phyloP scores from a whole-genome alignment of 2,113 vertebrate genomes.

The Axis porcinus region DNA sequence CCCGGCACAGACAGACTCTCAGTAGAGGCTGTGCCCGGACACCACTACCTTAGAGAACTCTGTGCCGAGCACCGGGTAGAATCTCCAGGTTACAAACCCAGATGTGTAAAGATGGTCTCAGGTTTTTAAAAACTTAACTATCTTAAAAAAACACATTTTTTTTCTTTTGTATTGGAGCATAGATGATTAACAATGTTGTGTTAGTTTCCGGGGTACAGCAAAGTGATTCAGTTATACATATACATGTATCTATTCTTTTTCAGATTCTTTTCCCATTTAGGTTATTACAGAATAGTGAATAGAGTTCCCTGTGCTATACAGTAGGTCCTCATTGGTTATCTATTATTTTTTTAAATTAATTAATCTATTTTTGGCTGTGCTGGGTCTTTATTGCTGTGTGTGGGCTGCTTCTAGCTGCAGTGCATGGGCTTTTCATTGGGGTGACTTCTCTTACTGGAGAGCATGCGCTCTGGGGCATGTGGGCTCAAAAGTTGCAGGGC shows the following conservation, averaged over 20 bases:
- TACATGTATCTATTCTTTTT: not conserved
- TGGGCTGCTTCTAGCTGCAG: not conserved
- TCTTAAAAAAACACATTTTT: not conserved
- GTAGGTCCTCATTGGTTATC: not conserved
- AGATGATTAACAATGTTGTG: not conserved
- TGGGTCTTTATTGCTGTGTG: not conserved
- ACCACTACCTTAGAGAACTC: not conserved
- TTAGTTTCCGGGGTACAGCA: not conserved
- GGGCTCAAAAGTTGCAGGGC: not conserved
- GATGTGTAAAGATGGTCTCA: not conserved
- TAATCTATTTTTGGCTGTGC: not conserved
- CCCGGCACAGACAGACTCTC: not conserved
- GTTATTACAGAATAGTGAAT: not conserved
- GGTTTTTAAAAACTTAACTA: not conserved
- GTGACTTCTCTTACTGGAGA: not conserved
- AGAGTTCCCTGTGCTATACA: not conserved
- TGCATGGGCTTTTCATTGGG: not conserved
- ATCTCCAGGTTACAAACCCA: not conserved
- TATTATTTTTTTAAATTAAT: not conserved
- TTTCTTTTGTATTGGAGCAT: not conserved
- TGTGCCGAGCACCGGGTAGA: not conserved
- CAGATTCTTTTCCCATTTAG: not conserved
- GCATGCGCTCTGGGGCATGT: not conserved
- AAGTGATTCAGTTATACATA: not conserved
- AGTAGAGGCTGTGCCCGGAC: not conserved